Base-by-base conservation (phyloP, 2,888 invertebrate species). In the Gymnoscelis rufifasciata region DNA sequence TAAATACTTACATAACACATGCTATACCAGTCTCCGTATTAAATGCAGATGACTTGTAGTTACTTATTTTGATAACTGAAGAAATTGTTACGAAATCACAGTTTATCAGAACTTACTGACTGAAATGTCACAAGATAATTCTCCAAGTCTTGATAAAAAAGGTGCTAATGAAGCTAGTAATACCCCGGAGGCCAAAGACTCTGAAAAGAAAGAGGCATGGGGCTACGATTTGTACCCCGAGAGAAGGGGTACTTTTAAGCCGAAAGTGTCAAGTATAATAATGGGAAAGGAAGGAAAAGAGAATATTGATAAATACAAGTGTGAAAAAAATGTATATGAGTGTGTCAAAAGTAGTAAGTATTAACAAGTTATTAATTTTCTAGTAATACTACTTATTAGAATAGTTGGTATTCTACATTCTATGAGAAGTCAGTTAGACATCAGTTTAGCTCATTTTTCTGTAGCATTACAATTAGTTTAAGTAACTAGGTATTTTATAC, bases 171-270 rank as follows among this genome's bases (percentile, higher is more conserved):
- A 48, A 52, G 42, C 49, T 51, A 10, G 58, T 47, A 38, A 14
- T n/a, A 35, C 15, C 8, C 41, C 52, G 47, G 48, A 53, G 1
- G 58, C 41, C 26, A 8, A 37, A 27, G 50, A 54, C 7, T 37
- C 36, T 3, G 19, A 35, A 11, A 75, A 74, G 38, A 63, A 74
- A 23, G 80, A 83, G 51, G 64, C 87, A 4, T 94, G 93, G 93
- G 94, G 94, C 47, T 94, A 93, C 67, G 94, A 95, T 81, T 84
- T 96, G 51, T 96, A 95, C 71, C 96, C 96, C 0, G 95, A 96
- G 74, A 89, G 96, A 60, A 90, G 92, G 63, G 92, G 93, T 0
- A 78, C 88, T 26, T 90, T 87, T 59, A 88, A 89, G 52, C 87
- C 90, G 0, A 90, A 82, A 63, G 78, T 91, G 73, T 69, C 78